A percentile compares a stretch with the other conserved stretches of the same genome.
Evolutionary conservation across 2,113 vertebrate species (phyloP).

Genomic region (Apaloderma vittatum): DNA sequence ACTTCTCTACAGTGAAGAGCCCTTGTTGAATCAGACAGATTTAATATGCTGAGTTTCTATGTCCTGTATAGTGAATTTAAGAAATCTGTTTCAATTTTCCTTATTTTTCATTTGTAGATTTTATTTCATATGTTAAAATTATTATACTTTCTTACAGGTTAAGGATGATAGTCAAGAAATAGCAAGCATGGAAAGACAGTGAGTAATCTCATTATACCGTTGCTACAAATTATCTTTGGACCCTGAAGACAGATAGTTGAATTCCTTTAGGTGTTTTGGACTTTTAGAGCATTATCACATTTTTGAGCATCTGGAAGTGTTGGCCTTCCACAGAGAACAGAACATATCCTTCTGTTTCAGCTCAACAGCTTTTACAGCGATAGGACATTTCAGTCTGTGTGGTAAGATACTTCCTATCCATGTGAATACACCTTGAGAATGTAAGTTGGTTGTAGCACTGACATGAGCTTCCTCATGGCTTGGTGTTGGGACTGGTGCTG

Average conservation of each 20-base stretch:
- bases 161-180: slow-evolving; percentile 97
- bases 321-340: not conserved
- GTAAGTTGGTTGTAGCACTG: not conserved
- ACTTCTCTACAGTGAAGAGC: not conserved
- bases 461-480: not conserved
- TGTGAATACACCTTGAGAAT: not conserved
- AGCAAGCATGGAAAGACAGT: slow-evolving; percentile 96
- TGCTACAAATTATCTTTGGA: not conserved
- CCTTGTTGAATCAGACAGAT: not conserved
- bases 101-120: not conserved
- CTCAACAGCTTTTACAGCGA: not conserved
- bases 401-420: not conserved
- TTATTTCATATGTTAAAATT: not conserved
- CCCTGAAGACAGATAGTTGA: not conserved
- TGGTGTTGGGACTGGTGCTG: too few relatives aligned
- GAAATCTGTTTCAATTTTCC: not conserved
- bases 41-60: not conserved
- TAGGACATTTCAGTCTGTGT: not conserved
- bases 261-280: not conserved
- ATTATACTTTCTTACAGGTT: slow-evolving; percentile 80
- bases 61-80: not conserved
- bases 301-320: not conserved
- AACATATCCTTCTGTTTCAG: not conserved
- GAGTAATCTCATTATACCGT: slow-evolving; percentile 60
- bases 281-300: not conserved